Evolutionary conservation across 2,888 invertebrate genomes (phyloP), one percentile per base, ranked within the genome.

Genomic region (Neoitamus cyanurus): DNA sequence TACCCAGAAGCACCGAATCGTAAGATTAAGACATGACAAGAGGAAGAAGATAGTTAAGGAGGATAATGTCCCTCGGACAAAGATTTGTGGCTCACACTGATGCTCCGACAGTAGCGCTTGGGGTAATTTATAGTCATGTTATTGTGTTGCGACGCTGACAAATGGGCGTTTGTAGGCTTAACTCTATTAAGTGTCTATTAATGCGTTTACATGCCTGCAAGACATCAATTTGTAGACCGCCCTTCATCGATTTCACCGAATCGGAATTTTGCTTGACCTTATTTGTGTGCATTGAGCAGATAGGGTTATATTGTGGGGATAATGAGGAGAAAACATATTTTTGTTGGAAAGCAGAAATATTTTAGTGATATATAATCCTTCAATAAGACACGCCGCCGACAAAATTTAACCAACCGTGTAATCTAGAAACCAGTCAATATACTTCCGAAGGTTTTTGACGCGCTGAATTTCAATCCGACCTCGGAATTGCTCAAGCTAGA

Each of bases 111-210:
- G 70, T 70, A 85, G 31, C 46, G 68, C 77, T 77, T 75, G 80
- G 58, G 58, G 83, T 46, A 85, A 87, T 87, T 87, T 87, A 87
- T 87, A 72, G 86, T 85, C 84, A 78, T 86, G 86, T 86, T 85
- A 86, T 87, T 86, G 86, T 85, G 85, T 85, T 85, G 80, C 80
- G 87, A 87, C 86, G 86, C 85, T 87, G 87, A 87, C 86, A 87
- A 87, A 87, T 87, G 86, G 86, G 85, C 85, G 85, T 87, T 84
- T 83, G 85, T 82, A 80, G 48, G 85, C 82, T 85, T 85, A 85
- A 85, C 84, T 85, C 83, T 75, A 87, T 87, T 87, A 87, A 87
- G 86, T 87, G 87, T 86, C 86, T 86, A 87, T 87, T 87, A 87
- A 87, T 87, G 85, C 83, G 82, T 84, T 84, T 77, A 75, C 83